phyloP scores from a whole-genome alignment of 1,140 invertebrate species.

The Drosophila serrata region DNA sequence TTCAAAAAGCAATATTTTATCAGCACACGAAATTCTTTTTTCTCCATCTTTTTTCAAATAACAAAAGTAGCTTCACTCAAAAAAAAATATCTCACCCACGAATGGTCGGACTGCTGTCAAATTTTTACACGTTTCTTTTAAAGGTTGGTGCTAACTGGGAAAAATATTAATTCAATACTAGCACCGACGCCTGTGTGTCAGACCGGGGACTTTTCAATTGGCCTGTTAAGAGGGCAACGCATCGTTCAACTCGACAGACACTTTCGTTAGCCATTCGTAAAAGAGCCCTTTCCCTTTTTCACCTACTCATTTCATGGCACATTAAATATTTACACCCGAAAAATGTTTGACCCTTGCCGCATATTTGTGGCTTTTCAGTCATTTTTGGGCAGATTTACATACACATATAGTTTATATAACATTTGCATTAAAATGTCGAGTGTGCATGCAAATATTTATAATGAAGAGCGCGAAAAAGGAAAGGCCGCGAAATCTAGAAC shows the following conservation, averaged over 20 bases:
- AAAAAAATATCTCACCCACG: too few relatives aligned
- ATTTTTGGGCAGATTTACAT: conserved; percentile 14
- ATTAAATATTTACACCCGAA: conserved; percentile 65
- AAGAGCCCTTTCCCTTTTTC: conserved; percentile 27
- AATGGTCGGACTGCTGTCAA: too few relatives aligned
- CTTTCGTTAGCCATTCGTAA: conserved; percentile 36
- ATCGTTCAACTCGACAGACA: conserved; percentile 29
- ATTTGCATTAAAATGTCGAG: conserved; percentile 56
- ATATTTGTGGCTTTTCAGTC: conserved; percentile 47
- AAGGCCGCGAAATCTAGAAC: conserved; percentile 62
- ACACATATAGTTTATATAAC: conserved; percentile 33
- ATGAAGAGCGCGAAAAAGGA: conserved; percentile 46
- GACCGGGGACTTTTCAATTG: too few relatives aligned
- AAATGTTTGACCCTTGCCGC: conserved; percentile 47
- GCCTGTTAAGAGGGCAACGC: background rate
- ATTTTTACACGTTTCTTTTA: too few relatives aligned
- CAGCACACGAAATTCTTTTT: too few relatives aligned
- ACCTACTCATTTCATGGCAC: conserved; percentile 45
- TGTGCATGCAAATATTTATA: conserved; percentile 63
- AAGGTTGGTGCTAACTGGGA: too few relatives aligned
- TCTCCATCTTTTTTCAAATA: too few relatives aligned
- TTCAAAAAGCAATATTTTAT: too few relatives aligned
- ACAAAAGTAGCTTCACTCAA: too few relatives aligned
- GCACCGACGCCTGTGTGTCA: too few relatives aligned
- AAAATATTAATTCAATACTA: too few relatives aligned